Percentiles rank a stretch among this genome's conserved stretches.
These are phyloP conservation scores for Seladonia tumulorum DNA, from an alignment of 2,888 invertebrate species.

Conservation along the genomic window DNA sequence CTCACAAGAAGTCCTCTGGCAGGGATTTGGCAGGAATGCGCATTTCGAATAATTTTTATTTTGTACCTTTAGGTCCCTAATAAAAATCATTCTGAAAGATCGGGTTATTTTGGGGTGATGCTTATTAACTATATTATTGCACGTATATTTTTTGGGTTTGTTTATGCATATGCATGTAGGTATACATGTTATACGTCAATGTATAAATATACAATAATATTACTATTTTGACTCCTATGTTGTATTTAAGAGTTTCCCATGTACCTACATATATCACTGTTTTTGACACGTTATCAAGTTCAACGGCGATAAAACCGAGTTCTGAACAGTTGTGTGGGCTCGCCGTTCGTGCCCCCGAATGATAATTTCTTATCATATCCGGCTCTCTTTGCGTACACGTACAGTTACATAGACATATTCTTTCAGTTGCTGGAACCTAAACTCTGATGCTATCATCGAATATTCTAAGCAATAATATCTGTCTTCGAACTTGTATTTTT, in stretches of 20 bases:
- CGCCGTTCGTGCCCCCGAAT: slow-evolving; percentile 71
- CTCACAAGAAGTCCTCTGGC: no score
- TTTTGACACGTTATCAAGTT: slow-evolving; percentile 66
- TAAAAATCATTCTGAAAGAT: no score
- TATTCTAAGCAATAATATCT: slow-evolving; percentile 17
- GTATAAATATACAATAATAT: neutral
- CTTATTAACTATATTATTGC: no score
- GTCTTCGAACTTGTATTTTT: neutral
- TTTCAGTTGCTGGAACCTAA: slow-evolving; percentile 24
- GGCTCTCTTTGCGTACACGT: slow-evolving; percentile 73
- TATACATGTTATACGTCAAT: neutral
- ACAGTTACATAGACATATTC: neutral
- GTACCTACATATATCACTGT: slow-evolving; percentile 57
- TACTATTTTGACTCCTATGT: slow-evolving; percentile 17
- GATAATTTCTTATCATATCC: slow-evolving; percentile 82
- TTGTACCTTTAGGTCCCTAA: no score
- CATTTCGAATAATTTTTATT: no score
- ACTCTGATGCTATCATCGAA: slow-evolving; percentile 9
- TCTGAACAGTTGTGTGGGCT: slow-evolving; percentile 59
- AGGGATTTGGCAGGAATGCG: no score
- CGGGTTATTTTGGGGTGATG: no score
- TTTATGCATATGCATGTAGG: no score
- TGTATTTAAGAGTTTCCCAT: slow-evolving; percentile 59
- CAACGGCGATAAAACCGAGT: slow-evolving; percentile 62
- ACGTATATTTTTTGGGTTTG: no score